Evolutionary conservation across 2,888 invertebrate species (phyloP), one percentile per base, ranked within the genome.

Genomic region (Hypolimnas misippus): DNA sequence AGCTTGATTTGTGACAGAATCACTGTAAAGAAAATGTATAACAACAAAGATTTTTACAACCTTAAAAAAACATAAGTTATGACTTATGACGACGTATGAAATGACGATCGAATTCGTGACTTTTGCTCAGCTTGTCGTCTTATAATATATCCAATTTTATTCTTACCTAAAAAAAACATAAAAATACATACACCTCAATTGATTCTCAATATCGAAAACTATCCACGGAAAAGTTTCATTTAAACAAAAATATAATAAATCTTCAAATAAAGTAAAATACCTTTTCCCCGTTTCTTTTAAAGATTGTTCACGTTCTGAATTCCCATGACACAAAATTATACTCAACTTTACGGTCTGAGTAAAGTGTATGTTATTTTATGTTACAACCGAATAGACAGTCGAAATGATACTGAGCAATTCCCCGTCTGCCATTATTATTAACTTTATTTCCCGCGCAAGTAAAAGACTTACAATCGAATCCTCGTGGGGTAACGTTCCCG

Each of bases 391-490:
- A 66, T 62, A 67, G 67, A 69, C 68, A 65, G 65, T 57, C 61
- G 68, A 57, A 61, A 65, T 64, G 68, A 66, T 68, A 66, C 66
- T 62, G 66, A 57, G 66, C 67, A 70, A 62, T 65, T 69, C 69
- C 70, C 69, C 19, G 51, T 58, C 53, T 63, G 44, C 64, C 62
- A 68, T 70, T 67, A 70, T 73, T 72, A 76, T 77, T 72, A 75
- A 76, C 73, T 74, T 77, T 77, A 78, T 79, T 76, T 74, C 75
- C 78, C 69, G 68, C 73, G 67, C 66, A 77, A 80, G 75, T 75
- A 77, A 75, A 77, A 76, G 79, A 75, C 75, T 73, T 69, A 66
- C 71, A 77, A 84, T 80, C 81, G 80, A 81, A 82, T 79, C 73
- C 76, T 74, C 78, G 70, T 72, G 77, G 67, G 77, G 73, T 63